Evolutionary conservation across 1,140 invertebrate genomes (phyloP).

Genomic region (Chymomyza costata): DNA sequence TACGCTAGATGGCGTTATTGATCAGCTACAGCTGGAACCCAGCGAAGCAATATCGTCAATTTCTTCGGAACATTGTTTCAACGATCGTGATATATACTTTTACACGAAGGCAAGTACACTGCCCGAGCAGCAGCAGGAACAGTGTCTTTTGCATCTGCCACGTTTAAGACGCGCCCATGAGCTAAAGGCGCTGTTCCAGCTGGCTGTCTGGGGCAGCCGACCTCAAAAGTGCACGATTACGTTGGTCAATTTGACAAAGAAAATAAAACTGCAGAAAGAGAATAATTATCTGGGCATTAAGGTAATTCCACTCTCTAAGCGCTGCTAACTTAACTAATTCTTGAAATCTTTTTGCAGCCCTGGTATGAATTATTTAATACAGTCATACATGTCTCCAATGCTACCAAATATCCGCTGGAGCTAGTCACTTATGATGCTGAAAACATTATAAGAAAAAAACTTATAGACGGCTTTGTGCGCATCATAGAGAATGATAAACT

Average conservation of each 20-base stretch:
- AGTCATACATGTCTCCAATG: constrained; percentile 30
- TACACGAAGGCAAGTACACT: constrained; percentile 49
- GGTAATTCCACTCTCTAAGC: constrained; percentile 21
- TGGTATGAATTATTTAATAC: constrained; percentile 55
- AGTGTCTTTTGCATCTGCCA: constrained; percentile 46
- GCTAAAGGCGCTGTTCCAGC: constrained; percentile 32
- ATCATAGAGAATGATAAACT: constrained; percentile 27
- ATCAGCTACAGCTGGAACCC: constrained; percentile 46
- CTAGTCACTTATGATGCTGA: no score
- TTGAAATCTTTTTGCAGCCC: constrained; percentile 36
- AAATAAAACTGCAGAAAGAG: constrained; percentile 41
- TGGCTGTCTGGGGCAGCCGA: constrained; percentile 44
- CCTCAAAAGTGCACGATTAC: constrained; percentile 39
- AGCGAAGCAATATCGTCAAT: constrained; percentile 44
- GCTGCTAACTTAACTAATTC: background rate
- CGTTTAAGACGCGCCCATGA: constrained; percentile 40
- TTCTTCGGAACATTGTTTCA: constrained; percentile 53
- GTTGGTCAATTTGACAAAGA: constrained; percentile 48
- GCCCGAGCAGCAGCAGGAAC: background rate
- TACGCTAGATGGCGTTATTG: constrained; percentile 45
- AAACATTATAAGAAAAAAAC: no score
- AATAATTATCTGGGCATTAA: constrained; percentile 48
- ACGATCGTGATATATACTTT: constrained; percentile 53
- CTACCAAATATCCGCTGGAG: constrained; percentile 46
- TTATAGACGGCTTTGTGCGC: constrained; percentile 41